phyloP scores from a whole-genome alignment of 2,113 vertebrate genomes.

The Macheiramphus alcinus region DNA sequence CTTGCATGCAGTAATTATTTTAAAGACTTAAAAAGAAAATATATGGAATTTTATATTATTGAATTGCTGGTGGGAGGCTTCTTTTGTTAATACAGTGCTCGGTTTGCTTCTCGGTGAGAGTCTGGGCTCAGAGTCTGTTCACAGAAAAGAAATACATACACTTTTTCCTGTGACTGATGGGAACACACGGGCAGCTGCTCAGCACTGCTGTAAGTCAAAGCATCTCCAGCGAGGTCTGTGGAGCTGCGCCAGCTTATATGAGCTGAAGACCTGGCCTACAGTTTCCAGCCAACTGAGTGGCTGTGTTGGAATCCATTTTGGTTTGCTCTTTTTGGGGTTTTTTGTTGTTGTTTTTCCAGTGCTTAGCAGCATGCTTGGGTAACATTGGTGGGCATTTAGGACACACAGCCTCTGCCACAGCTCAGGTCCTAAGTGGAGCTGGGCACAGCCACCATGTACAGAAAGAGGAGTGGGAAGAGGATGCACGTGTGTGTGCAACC shows the following conservation, averaged over 20 bases:
- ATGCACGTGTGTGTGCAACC: fast-evolving
- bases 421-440: neutral
- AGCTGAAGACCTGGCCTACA: neutral
- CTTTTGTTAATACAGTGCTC: neutral
- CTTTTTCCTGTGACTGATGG: neutral
- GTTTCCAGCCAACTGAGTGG: neutral
- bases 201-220: neutral
- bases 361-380: neutral
- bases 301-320: neutral
- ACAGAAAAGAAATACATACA: neutral
- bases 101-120: neutral
- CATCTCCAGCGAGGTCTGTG: neutral
- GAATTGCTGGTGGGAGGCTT: neutral
- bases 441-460: fast-evolving
- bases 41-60: neutral
- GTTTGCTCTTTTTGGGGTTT: neutral
- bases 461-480: neutral
- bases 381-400: neutral
- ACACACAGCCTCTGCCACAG: neutral
- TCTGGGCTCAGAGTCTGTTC: neutral
- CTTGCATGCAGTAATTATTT: neutral
- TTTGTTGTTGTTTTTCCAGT: neutral
- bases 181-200: neutral
- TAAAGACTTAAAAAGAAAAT: neutral
- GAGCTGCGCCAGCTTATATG: neutral